These are phyloP conservation scores for Microcebus tavaratra DNA, from an alignment of 2,113 vertebrate genomes.

Conservation along the genomic window DNA sequence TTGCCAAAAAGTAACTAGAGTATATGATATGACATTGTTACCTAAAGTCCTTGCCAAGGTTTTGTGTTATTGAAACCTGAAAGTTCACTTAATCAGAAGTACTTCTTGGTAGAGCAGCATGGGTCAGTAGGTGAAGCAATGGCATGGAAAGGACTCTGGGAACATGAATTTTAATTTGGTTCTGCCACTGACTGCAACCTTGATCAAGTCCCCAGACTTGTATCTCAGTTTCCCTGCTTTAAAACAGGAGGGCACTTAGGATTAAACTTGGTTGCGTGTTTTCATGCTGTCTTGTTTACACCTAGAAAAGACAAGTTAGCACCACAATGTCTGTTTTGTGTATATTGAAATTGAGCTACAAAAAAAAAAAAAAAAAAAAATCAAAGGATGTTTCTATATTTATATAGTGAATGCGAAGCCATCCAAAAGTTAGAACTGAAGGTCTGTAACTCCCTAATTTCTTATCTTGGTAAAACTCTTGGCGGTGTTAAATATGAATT, in stretches of 20 bases:
- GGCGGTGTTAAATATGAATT: background rate
- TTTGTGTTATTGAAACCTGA: slow-evolving; percentile 76
- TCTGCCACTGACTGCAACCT: slow-evolving; percentile 73
- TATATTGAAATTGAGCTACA: background rate
- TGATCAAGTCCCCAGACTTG: slow-evolving; percentile 58
- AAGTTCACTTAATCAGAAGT: slow-evolving; percentile 76
- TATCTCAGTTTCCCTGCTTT: slow-evolving; percentile 77
- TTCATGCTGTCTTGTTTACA: background rate
- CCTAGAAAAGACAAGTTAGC: background rate
- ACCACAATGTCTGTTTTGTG: background rate
- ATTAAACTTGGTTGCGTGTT: background rate
- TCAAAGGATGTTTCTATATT: background rate
- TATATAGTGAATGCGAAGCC: background rate
- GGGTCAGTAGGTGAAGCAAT: slow-evolving; percentile 79
- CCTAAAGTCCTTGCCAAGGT: slow-evolving; percentile 70
- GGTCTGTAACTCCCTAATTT: background rate
- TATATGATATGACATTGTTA: slow-evolving; percentile 34
- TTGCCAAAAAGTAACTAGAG: slow-evolving; percentile 22
- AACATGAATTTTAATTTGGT: slow-evolving; percentile 81
- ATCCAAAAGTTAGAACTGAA: background rate
- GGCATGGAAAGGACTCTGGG: slow-evolving; percentile 77
- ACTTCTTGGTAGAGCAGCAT: slow-evolving; percentile 73
- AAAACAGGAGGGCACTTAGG: background rate
- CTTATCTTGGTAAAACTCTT: background rate
- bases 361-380: background rate